These are phyloP conservation scores for Drosophila navojoa DNA, from an alignment of 1,140 invertebrate genomes.

Conservation along the genomic window DNA sequence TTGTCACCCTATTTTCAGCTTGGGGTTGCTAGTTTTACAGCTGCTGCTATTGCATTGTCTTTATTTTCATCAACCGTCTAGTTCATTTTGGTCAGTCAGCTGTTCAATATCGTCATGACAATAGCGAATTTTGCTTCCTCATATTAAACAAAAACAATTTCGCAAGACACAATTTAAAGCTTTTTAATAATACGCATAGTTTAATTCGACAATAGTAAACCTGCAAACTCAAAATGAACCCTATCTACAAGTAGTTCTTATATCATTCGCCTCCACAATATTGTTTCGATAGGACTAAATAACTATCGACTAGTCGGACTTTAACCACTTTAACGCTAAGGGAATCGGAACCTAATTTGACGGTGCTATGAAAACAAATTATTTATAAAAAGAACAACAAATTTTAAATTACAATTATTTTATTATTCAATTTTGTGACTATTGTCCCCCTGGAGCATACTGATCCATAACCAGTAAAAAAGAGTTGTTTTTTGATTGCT, in stretches of 20 bases:
- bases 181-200: slow-evolving; percentile 1
- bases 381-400: too few relatives aligned
- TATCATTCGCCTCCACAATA: slow-evolving; percentile 15
- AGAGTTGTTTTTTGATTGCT: background rate
- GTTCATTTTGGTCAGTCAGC: slow-evolving; percentile 20
- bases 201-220: slow-evolving; percentile 13
- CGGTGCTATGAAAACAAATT: too few relatives aligned
- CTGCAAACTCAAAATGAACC: slow-evolving; percentile 1
- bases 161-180: slow-evolving; percentile 1
- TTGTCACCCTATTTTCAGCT: slow-evolving; percentile 20
- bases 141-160: slow-evolving; percentile 15
- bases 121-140: background rate
- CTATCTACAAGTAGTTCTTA: background rate
- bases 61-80: slow-evolving; percentile 13
- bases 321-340: background rate
- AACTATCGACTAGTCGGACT: background rate
- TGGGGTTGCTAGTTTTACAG: slow-evolving; percentile 38
- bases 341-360: background rate
- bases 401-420: too few relatives aligned
- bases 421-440: too few relatives aligned
- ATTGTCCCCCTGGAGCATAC: too few relatives aligned
- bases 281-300: slow-evolving; percentile 19
- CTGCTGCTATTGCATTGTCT: slow-evolving; percentile 18
- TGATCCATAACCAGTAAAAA: too few relatives aligned
- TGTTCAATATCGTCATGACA: slow-evolving; percentile 20